These are phyloP conservation scores for Eristalis tenax DNA, from an alignment of 2,888 invertebrate genomes.

Conservation along the genomic window DNA sequence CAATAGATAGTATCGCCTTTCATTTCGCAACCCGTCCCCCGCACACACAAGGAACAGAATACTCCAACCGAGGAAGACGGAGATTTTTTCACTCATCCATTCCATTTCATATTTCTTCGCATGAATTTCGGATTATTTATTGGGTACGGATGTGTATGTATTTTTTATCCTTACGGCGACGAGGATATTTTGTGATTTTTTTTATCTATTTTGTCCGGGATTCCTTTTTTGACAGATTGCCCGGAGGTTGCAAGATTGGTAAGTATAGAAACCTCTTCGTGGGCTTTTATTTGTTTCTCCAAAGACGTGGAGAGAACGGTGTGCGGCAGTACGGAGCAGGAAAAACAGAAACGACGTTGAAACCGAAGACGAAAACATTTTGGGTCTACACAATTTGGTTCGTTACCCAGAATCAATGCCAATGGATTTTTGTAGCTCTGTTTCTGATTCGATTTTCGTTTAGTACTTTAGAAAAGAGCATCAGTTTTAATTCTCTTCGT, in stretches of 20 bases:
- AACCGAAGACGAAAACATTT: slow-evolving; percentile 24
- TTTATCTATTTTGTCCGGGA: slow-evolving; percentile 54
- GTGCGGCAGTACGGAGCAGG: background rate
- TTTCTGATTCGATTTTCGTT: background rate
- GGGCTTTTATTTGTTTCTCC: slow-evolving; percentile 27
- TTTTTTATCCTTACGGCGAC: slow-evolving; percentile 55
- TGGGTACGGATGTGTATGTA: slow-evolving; percentile 44
- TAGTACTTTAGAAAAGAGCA: background rate
- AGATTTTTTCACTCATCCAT: slow-evolving; percentile 19
- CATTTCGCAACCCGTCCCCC: slow-evolving; percentile 27
- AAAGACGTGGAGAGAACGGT: background rate
- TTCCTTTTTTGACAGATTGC: slow-evolving; percentile 64
- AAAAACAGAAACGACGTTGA: background rate
- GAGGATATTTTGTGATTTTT: slow-evolving; percentile 30
- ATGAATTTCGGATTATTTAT: slow-evolving; percentile 67
- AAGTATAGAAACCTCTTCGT: slow-evolving; percentile 30
- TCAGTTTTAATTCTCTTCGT: background rate
- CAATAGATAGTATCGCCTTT: slow-evolving; percentile 51
- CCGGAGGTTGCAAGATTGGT: slow-evolving; percentile 48
- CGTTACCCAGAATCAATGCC: slow-evolving; percentile 46
- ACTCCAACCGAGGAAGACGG: background rate
- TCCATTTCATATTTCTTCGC: slow-evolving; percentile 49
- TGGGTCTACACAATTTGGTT: slow-evolving; percentile 55
- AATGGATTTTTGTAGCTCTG: background rate
- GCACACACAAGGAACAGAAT: background rate